phyloP scores from a whole-genome alignment of 2,888 invertebrate species.

The Parnassius orleans region DNA sequence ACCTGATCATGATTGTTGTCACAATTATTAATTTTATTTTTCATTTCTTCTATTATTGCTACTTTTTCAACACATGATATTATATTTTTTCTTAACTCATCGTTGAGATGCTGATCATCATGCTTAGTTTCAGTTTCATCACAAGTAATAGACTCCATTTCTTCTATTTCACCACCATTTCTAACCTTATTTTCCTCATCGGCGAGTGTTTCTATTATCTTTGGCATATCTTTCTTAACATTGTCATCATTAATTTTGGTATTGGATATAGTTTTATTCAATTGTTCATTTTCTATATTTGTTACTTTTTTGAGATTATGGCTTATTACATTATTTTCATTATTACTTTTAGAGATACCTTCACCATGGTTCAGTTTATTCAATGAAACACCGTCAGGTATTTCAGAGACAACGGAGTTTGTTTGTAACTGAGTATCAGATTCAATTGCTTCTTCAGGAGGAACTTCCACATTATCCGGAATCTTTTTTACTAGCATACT shows the following conservation, averaged over 20 bases:
- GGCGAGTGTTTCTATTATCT: slow-evolving; percentile 35
- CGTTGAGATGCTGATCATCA: slow-evolving; percentile 60
- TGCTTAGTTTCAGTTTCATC: slow-evolving; percentile 42
- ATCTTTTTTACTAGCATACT: slow-evolving; percentile 69
- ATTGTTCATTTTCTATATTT: slow-evolving; percentile 72
- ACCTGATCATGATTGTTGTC: slow-evolving; percentile 59
- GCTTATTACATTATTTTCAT: slow-evolving; percentile 44
- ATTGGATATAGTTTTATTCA: slow-evolving; percentile 63
- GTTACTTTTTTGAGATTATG: slow-evolving; percentile 69
- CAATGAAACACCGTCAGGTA: slow-evolving; percentile 33
- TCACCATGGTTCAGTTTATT: slow-evolving; percentile 36
- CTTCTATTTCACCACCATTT: slow-evolving; percentile 42
- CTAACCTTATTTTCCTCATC: slow-evolving; percentile 29
- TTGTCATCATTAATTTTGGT: slow-evolving; percentile 45
- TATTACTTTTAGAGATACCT: slow-evolving; percentile 48
- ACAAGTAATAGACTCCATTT: slow-evolving; percentile 43
- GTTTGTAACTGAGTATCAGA: slow-evolving; percentile 30
- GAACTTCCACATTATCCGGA: slow-evolving; percentile 63
- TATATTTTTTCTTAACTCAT: slow-evolving; percentile 65
- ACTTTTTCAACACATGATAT: slow-evolving; percentile 72
- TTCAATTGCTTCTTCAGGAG: slow-evolving; percentile 47
- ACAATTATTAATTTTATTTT: slow-evolving; percentile 55
- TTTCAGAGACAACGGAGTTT: slow-evolving; percentile 34
- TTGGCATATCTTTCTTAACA: slow-evolving; percentile 37
- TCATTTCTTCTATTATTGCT: slow-evolving; percentile 68